Percentiles rank a stretch among this genome's conserved stretches.
These are phyloP conservation scores for Intellagama lesueurii DNA, from an alignment of 2,797 vertebrate genomes.

Conservation along the genomic window DNA sequence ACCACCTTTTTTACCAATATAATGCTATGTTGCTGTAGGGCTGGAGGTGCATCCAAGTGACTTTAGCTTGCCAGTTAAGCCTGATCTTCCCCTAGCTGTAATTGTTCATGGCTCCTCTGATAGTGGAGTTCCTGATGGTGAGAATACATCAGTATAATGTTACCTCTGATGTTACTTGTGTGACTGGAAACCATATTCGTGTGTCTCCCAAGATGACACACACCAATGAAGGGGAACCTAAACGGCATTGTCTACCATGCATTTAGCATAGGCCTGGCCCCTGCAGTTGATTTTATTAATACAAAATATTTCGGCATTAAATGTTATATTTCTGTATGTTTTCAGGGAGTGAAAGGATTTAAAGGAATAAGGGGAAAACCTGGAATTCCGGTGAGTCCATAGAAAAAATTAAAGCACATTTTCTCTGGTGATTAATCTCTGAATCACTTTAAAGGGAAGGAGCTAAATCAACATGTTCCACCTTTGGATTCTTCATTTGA, in stretches of 20 bases:
- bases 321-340: constrained; percentile 22
- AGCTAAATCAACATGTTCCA: neutral
- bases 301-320: neutral
- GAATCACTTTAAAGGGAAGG: neutral
- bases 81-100: neutral
- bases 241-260: neutral
- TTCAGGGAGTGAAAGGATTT: constrained; percentile 81
- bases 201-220: neutral
- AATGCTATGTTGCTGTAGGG: too few relatives aligned
- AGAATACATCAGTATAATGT: too few relatives aligned
- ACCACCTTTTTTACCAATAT: too few relatives aligned
- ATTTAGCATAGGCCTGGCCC: neutral
- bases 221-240: neutral
- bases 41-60: too few relatives aligned
- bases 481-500: neutral
- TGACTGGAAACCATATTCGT: neutral
- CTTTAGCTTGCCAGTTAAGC: neutral
- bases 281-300: neutral
- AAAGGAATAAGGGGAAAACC: constrained; percentile 81
- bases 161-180: neutral
- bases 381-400: constrained; percentile 79
- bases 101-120: neutral
- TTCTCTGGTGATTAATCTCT: neutral
- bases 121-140: neutral
- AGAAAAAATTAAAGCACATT: constrained; percentile 11